phyloP scores from a whole-genome alignment of 2,113 vertebrate genomes.

The Anser brachyrhynchus region DNA sequence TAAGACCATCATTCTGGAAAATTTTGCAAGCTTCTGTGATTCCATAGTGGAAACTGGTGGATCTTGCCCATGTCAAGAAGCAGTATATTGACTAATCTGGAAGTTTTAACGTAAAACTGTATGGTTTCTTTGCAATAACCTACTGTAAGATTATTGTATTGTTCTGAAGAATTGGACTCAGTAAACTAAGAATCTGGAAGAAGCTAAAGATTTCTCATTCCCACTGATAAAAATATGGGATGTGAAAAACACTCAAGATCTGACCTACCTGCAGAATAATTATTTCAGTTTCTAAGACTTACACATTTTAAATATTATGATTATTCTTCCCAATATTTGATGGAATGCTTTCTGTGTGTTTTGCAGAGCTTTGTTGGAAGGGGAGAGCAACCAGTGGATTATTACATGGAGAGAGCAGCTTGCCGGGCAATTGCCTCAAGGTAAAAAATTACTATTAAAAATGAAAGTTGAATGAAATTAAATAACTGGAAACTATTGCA shows the following conservation, averaged over 20 bases:
- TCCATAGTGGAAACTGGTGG: neutral
- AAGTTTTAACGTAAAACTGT: neutral
- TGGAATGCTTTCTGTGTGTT: constrained; percentile 7
- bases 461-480: neutral
- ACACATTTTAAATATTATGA: neutral
- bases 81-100: neutral
- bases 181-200: neutral
- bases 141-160: neutral
- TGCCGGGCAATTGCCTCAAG: constrained; percentile 76
- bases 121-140: neutral
- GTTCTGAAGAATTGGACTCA: neutral
- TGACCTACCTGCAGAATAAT: neutral
- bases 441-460: constrained; percentile 62
- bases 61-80: neutral
- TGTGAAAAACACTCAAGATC: neutral
- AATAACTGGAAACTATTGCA: neutral
- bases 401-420: constrained; percentile 73
- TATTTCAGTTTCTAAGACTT: neutral
- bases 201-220: neutral
- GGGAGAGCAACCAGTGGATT: constrained; percentile 81
- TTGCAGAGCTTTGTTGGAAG: constrained; percentile 90
- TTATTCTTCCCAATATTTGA: neutral
- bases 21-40: neutral
- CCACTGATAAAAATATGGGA: neutral
- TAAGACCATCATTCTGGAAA: neutral